These are phyloP conservation scores for Schizothorax lantsangensis DNA, from an alignment of 2,797 vertebrate species.

Conservation along the genomic window DNA sequence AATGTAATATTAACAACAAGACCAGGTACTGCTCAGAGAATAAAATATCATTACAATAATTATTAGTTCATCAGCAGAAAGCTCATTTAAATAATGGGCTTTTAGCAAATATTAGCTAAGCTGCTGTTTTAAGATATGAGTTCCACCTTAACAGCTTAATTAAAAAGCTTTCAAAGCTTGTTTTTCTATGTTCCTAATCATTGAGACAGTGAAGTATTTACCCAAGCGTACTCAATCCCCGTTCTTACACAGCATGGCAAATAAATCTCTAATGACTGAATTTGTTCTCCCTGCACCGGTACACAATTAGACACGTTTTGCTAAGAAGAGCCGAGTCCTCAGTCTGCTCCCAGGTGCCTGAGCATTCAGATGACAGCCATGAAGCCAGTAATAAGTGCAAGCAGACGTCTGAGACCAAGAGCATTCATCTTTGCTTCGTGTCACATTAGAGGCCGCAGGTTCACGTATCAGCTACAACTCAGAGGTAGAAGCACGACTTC, in stretches of 20 bases:
- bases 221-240: constrained; percentile 63
- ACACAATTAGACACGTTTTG: constrained; percentile 66
- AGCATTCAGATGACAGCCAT: constrained; percentile 49
- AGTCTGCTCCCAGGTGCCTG: constrained; percentile 29
- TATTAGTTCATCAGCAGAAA: constrained; percentile 12
- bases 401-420: constrained; percentile 21
- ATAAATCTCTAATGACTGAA: constrained; percentile 72
- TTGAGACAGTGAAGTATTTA: constrained; percentile 69
- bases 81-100: constrained; percentile 60
- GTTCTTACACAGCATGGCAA: constrained; percentile 54
- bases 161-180: constrained; percentile 85
- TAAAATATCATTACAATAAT: constrained; percentile 41
- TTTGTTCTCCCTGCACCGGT: constrained; percentile 65
- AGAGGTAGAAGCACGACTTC: too few relatives aligned
- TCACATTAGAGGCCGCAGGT: constrained; percentile 21
- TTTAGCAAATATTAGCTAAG: constrained; percentile 72
- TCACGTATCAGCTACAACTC: background rate
- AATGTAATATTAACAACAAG: background rate
- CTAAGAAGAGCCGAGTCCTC: constrained; percentile 54
- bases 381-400: constrained; percentile 24
- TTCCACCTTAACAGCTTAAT: constrained; percentile 75
- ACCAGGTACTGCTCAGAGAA: background rate
- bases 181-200: constrained; percentile 77
- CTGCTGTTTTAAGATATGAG: constrained; percentile 64
- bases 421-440: background rate